Base-by-base conservation (phyloP, 1,140 invertebrate genomes). In the Atta cephalotes region DNA sequence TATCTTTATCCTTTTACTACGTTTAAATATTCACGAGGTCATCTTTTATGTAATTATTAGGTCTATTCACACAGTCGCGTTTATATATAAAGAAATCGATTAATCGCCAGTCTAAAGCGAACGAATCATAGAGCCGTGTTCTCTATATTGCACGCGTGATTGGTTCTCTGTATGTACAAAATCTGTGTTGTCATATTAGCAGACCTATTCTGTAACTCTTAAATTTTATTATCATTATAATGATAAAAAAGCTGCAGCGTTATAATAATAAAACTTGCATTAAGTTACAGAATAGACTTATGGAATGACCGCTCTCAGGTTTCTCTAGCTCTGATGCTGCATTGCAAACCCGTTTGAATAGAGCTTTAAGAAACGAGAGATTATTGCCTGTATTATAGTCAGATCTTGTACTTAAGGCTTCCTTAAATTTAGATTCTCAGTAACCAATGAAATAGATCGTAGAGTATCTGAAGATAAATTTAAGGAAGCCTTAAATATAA, bases 1-100 rank as follows among this genome's bases (percentile, higher is more conserved):
- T 70, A 49, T 72, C 49, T 72, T 72, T 3, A 45, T 21, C 51
- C 3, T 53, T 72, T 72, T 53, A 28, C 49, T 16, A 21, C 31
- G 56, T 45, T 78, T 35, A 63, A 70, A 70, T 0, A 70, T 49
- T 70, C 39, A 25, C 5, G 21, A 70, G 66, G 18, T 70, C 21
- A n/a, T 2, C 10, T 70, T 16, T 5, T 10, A 51, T 25, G 16
- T 25, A 66, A 66, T 66, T 66, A 66, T 68, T 21, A 12, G n/a
- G 10, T 45, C 35, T 14, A 45, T 45, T n/a, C 65, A 68, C 18
- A 21, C 9, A 21, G 0, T 2, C 35, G 4, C 35, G 12, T n/a
- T n/a, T 45, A 18, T 21, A 18, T 21, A 14, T 10, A 18, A 68
- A 45, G n/a, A 68, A 39, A 68, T 68, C 35, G 1, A 45, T n/a